Conservation (phyloP, 2,888 invertebrate species). For the Tetranychus piercei region DNA sequence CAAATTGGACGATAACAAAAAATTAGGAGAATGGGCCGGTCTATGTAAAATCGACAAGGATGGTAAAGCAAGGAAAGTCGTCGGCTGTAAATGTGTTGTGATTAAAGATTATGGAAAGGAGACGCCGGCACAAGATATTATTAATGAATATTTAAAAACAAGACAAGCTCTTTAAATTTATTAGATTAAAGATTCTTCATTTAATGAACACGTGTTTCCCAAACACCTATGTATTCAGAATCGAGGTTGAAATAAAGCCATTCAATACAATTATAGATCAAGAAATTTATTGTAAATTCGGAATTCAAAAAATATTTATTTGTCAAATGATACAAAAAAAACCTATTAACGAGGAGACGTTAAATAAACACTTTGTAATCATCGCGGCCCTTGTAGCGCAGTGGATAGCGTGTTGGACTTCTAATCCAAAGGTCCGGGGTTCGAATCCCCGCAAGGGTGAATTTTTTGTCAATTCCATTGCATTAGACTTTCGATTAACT, state of each 20-base stretch:
- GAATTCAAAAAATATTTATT: too few relatives aligned
- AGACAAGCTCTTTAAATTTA: slow-evolving; percentile 11
- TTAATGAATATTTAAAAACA: slow-evolving; percentile 75
- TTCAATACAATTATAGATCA: too few relatives aligned
- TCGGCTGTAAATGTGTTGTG: slow-evolving; percentile 28
- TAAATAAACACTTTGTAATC: neutral
- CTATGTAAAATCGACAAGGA: slow-evolving; percentile 98
- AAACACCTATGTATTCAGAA: neutral
- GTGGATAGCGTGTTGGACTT: slow-evolving; percentile 22
- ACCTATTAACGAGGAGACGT: too few relatives aligned
- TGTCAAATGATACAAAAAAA: too few relatives aligned
- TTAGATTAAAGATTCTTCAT: slow-evolving; percentile 15
- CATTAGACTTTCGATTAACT: neutral
- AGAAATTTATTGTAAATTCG: too few relatives aligned
- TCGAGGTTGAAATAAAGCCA: too few relatives aligned
- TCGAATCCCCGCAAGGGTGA: slow-evolving; percentile 28
- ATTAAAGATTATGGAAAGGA: slow-evolving; percentile 81
- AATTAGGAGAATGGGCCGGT: slow-evolving; percentile 97
- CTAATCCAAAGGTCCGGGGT: slow-evolving; percentile 28
- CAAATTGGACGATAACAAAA: slow-evolving; percentile 91
- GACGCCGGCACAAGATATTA: slow-evolving; percentile 78
- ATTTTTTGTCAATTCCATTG: neutral
- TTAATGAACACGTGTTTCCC: neutral
- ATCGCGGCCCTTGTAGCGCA: slow-evolving; percentile 29
- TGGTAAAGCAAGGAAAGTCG: slow-evolving; percentile 79